Base-by-base conservation (phyloP, 2,888 invertebrate species). In the Hedya salicella region DNA sequence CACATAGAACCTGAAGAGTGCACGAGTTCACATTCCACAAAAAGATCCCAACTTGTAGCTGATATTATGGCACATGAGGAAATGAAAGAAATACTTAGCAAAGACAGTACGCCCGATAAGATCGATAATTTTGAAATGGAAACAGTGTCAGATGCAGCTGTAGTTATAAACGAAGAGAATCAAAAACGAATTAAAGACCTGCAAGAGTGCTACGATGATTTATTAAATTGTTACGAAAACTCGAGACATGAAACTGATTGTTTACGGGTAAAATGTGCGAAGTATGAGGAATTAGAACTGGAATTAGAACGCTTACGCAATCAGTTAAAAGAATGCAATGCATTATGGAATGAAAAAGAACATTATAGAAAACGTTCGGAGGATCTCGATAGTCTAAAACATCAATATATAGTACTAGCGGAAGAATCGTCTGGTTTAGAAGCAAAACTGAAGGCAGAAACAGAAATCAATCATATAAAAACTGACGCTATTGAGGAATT, bases 1-100 rank as follows among this genome's bases (percentile, higher is more conserved):
- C 81, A 86, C 6, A 71, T 87, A n/a, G 81, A 82, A 14, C 71
- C 85, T n/a, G 56, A 79, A 3, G 82, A 86, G 69, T 59, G 72
- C 19, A 76, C 73, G 42, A 75, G 69, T 66, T 74, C 79, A 14
- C 69, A 68, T 48, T 61, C 80, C 49, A 82, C 70, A 48, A 87
- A 89, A 74, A 80, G 92, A 75, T 85, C 90, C 2, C 83, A 88
- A 44, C 83, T 92, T 39, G 86, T 90, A 5, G 91, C 92, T 19
- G 90, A 92, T 60, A 91, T 92, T 56, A 91, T 91, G 81, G 80
- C 87, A 63, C 84, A 86, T 62, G 81, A 87, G 4, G 91, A 92
- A 78, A 89, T 92, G 83, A 90, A 86, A 77, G 87, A 89, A 75
- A 85, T 90, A 59, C 74, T 91, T 0, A 79, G 75, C 64, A 86